A percentile compares a stretch with the other conserved stretches of the same genome.
phyloP scores from a whole-genome alignment of 2,797 vertebrate genomes.

The Lindbergichthys nudifrons region DNA sequence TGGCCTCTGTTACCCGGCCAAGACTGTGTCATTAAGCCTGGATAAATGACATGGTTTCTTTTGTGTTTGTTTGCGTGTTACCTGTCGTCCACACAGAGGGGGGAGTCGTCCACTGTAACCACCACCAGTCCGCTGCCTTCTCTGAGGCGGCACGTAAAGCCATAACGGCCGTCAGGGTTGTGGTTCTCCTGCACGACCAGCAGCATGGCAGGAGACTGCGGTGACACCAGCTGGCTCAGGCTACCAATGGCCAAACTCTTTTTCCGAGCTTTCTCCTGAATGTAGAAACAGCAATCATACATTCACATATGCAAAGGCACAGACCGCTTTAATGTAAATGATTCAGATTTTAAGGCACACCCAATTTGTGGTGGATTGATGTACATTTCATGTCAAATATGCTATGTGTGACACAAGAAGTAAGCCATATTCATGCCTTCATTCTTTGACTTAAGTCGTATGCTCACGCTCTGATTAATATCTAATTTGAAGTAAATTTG shows the following conservation, averaged over 20 bases:
- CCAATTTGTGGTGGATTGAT: not conserved
- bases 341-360: not conserved
- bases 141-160: slow-evolving; percentile 66
- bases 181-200: slow-evolving; percentile 75
- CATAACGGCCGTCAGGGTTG: slow-evolving; percentile 64
- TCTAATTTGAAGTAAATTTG: not conserved
- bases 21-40: not conserved
- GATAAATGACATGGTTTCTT: not conserved
- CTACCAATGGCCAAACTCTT: slow-evolving; percentile 56
- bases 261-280: slow-evolving; percentile 70
- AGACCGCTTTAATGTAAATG: not conserved
- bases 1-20: slow-evolving; percentile 12
- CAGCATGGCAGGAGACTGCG: slow-evolving; percentile 78
- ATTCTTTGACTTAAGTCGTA: not conserved
- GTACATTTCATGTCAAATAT: not conserved
- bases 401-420: not conserved
- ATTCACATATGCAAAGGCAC: slow-evolving; percentile 4
- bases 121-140: slow-evolving; percentile 76
- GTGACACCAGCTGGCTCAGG: slow-evolving; percentile 81
- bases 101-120: slow-evolving; percentile 61
- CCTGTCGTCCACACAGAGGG: slow-evolving; percentile 81
- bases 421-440: not conserved
- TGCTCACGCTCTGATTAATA: not conserved
- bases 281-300: slow-evolving; percentile 10
- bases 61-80: slow-evolving; percentile 41